These are phyloP conservation scores for Tangara arthus DNA, from an alignment of 2,797 vertebrate genomes.

Conservation along the genomic window DNA sequence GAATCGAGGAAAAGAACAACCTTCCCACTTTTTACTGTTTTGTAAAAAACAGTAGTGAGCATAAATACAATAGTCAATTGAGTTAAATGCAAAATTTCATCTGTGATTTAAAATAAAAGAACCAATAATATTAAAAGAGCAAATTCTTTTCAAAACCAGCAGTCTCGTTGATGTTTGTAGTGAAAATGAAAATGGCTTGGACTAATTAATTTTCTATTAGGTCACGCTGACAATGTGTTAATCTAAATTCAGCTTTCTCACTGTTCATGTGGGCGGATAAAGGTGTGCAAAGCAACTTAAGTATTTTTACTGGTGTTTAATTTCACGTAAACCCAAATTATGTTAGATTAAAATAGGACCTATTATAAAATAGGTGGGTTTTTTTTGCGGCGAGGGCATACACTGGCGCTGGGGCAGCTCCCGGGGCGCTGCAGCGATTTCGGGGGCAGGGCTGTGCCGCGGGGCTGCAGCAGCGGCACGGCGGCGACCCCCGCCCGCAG, in stretches of 20 bases:
- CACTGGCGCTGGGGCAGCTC: neutral
- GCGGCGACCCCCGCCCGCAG: neutral
- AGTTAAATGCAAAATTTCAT: neutral
- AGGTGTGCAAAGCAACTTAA: neutral
- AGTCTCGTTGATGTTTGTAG: neutral
- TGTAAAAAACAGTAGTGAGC: neutral
- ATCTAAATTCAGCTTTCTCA: neutral
- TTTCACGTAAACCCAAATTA: neutral
- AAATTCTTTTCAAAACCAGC: neutral
- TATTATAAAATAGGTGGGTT: rapidly evolving
- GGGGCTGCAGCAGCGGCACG: rapidly evolving
- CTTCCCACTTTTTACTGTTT: neutral
- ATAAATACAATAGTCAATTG: neutral
- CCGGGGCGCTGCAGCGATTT: rapidly evolving
- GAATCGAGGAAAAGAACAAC: neutral
- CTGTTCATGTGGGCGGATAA: rapidly evolving
- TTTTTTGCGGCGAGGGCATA: rapidly evolving
- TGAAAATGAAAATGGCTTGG: neutral
- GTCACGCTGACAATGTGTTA: neutral
- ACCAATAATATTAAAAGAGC: neutral
- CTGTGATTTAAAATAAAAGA: neutral
- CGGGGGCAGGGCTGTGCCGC: neutral
- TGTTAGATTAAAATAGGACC: neutral
- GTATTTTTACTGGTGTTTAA: neutral
- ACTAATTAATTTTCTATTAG: neutral